Percentiles rank a stretch among this genome's conserved stretches.
Evolutionary conservation across 2,888 invertebrate species (phyloP).

Genomic region (Agrochola macilenta): DNA sequence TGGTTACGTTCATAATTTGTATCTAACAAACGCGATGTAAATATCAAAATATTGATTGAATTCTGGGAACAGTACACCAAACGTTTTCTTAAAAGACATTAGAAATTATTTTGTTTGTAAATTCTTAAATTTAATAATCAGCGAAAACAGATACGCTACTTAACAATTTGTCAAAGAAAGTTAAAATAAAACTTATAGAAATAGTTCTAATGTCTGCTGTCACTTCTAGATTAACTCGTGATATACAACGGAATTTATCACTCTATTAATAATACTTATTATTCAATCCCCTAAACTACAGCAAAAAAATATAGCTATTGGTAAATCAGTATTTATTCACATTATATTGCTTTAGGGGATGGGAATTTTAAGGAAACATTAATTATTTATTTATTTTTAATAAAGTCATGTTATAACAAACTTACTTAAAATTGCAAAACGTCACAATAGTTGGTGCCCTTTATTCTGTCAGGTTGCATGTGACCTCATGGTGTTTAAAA

Average conservation of each 20-base stretch:
- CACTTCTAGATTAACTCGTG: not conserved
- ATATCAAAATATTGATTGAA: conserved; percentile 36
- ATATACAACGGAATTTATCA: conserved; percentile 10
- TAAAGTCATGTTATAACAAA: conserved; percentile 26
- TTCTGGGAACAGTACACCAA: conserved; percentile 10
- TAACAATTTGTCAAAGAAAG: not conserved
- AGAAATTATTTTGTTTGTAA: conserved; percentile 24
- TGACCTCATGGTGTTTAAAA: conserved; percentile 11
- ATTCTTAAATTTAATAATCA: not conserved
- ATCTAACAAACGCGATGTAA: conserved; percentile 52
- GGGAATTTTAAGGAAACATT: conserved; percentile 10
- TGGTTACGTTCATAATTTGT: conserved; percentile 74
- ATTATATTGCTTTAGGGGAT: not conserved
- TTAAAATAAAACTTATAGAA: not conserved
- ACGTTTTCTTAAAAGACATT: conserved; percentile 20
- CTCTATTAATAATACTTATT: conserved; percentile 19
- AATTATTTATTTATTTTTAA: not conserved
- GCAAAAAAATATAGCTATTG: too few species aligned
- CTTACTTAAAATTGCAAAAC: not conserved
- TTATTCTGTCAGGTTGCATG: conserved; percentile 28
- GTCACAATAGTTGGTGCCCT: not conserved
- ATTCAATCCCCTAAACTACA: not conserved
- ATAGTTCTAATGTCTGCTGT: conserved; percentile 25
- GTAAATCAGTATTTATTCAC: conserved; percentile 6
- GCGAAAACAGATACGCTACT: not conserved